Percentiles rank a stretch among this genome's conserved stretches.
Conservation (phyloP, 2,888 invertebrate genomes). For the Eupithecia exiguata region DNA sequence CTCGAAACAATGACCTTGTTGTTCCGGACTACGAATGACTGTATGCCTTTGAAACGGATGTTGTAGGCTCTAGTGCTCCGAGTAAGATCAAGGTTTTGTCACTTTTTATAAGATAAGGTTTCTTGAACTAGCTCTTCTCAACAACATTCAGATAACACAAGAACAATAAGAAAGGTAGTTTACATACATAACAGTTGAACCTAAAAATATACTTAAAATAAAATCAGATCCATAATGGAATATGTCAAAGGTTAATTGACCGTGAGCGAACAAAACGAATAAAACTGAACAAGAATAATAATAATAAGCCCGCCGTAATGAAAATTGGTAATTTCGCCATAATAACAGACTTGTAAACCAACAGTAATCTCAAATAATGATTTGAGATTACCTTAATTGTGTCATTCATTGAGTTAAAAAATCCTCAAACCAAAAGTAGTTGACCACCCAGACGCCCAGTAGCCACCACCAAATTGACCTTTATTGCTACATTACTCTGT, state of each 20-base stretch:
- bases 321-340: neutral
- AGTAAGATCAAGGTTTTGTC: constrained; percentile 2
- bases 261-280: neutral
- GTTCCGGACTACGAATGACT: constrained; percentile 49
- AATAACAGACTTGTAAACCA: neutral
- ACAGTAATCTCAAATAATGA: too few relatives aligned
- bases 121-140: neutral
- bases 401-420: neutral
- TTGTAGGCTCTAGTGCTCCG: neutral
- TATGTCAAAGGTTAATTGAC: neutral
- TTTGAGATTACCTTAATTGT: neutral
- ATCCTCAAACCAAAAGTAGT: neutral
- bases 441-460: neutral
- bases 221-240: too few relatives aligned
- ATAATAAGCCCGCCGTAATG: neutral
- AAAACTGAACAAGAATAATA: neutral
- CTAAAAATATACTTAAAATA: too few relatives aligned
- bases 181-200: too few relatives aligned
- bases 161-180: neutral
- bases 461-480: neutral
- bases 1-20: constrained; percentile 61
- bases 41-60: constrained; percentile 18
- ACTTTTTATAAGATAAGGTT: neutral
- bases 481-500: too few relatives aligned
- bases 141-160: neutral